These are phyloP conservation scores for Pachypanchax playfairii DNA, from an alignment of 2,113 vertebrate genomes.

Conservation along the genomic window DNA sequence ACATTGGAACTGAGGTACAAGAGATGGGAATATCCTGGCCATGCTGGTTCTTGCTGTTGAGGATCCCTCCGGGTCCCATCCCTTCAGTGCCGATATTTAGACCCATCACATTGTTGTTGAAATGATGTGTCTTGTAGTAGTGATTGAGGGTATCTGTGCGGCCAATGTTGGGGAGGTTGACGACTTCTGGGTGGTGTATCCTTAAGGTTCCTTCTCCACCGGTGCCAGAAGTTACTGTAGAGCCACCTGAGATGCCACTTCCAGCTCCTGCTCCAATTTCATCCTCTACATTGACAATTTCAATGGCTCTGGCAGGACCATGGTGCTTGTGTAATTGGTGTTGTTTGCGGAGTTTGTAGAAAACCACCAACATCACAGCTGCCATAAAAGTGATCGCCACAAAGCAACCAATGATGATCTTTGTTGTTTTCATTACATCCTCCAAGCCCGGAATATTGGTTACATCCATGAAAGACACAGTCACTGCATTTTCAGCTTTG, in stretches of 20 bases:
- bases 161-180: slow-evolving; percentile 84
- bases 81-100: slow-evolving; percentile 69
- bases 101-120: slow-evolving; percentile 85
- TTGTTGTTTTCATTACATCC: slow-evolving; percentile 95
- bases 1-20: slow-evolving; percentile 73
- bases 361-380: slow-evolving; percentile 93
- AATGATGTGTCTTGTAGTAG: slow-evolving; percentile 91
- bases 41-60: slow-evolving; percentile 75
- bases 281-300: slow-evolving; percentile 95
- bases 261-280: slow-evolving; percentile 84
- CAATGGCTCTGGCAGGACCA: slow-evolving; percentile 89
- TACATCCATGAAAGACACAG: slow-evolving; percentile 87
- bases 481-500: slow-evolving; percentile 82
- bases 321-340: slow-evolving; percentile 95
- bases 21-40: slow-evolving; percentile 75
- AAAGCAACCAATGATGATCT: slow-evolving; percentile 96
- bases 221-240: slow-evolving; percentile 70
- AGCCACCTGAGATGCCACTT: slow-evolving; percentile 80
- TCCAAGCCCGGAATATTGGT: slow-evolving; percentile 88
- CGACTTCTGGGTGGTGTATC: slow-evolving; percentile 82
- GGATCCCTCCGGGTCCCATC: slow-evolving; percentile 67
- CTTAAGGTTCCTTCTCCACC: slow-evolving; percentile 73
- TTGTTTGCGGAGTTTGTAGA: slow-evolving; percentile 94
- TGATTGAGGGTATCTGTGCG: slow-evolving; percentile 89
- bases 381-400: slow-evolving; percentile 97